Evolutionary conservation across 1,140 invertebrate genomes (phyloP), one percentile per base, ranked within the genome.

Genomic region (Hormaphis cornu): DNA sequence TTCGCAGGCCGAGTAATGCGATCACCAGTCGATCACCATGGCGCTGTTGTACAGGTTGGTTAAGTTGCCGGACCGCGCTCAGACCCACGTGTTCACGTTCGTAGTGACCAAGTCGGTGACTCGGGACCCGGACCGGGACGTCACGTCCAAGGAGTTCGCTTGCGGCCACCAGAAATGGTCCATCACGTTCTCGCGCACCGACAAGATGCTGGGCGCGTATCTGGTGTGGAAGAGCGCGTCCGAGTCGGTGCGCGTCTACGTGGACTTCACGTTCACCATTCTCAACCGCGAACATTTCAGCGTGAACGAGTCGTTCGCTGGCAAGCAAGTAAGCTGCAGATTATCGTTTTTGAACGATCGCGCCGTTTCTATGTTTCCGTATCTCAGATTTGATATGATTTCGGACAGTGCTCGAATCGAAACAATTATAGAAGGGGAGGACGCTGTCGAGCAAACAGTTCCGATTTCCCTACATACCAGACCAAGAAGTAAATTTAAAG

Each of bases 131-230:
- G 87, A 90, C 77, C 84, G 88, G 53, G 88, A 90, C 78, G 87
- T 90, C 72, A 90, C 88, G 37, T 89, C 87, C 71, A 90, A 90
- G 78, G 90, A 93, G 76, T 89, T 93, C 77, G 84, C 85, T 28
- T 92, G 89, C 78, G 89, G 89, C 9, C 89, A 90, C 76, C 90
- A 93, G 75, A 83, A 85, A 79, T 94, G 90, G 90, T 89, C 88
- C n/a, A 87, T 93, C 59, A 88, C 88, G 3, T 91, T 93, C 77
- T 87, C 86, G 0, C 82, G 89, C 20, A 86, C 85, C 30, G 89
- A 91, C 75, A 87, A 89, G 76, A 85, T 89, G 72, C 77, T 91
- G 72, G 90, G 90, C 3, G 88, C 90, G 9, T 92, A 89, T 76
- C 81, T 92, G 69, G 89, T 90, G 40, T 88, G 90, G 84, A 82